A percentile compares a stretch with the other conserved stretches of the same genome.
Conservation (phyloP, 1,140 invertebrate species). For the Dryas iulia region DNA sequence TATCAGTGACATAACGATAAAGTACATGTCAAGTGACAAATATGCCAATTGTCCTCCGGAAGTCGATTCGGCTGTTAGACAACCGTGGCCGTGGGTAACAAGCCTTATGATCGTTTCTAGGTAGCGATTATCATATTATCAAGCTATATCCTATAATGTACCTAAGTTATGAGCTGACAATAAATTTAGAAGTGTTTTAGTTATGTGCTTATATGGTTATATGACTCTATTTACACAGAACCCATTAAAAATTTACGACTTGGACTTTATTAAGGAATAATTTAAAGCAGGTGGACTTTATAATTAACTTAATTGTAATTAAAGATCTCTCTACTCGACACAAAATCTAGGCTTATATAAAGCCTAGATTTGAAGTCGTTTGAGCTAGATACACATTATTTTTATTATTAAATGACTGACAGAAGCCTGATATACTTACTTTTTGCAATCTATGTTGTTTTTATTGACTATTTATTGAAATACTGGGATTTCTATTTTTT, state of each 20-base stretch:
- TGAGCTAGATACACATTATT: too few relatives aligned
- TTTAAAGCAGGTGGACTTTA: neutral
- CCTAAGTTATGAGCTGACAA: neutral
- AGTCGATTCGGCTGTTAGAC: slow-evolving; percentile 26
- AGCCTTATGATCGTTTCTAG: slow-evolving; percentile 15
- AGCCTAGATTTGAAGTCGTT: too few relatives aligned
- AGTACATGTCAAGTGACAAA: slow-evolving; percentile 47
- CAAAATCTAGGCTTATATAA: too few relatives aligned
- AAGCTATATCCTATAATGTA: neutral
- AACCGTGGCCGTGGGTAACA: slow-evolving; percentile 22
- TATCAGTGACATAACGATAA: neutral
- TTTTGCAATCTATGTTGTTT: too few relatives aligned
- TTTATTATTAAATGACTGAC: too few relatives aligned
- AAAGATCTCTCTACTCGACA: too few relatives aligned
- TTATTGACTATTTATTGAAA: too few relatives aligned
- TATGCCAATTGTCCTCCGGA: slow-evolving; percentile 58
- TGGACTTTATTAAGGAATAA: neutral
- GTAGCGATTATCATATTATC: slow-evolving; percentile 7
- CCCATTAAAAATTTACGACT: neutral
- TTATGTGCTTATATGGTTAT: neutral
- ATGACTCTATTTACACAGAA: neutral
- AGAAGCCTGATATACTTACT: too few relatives aligned
- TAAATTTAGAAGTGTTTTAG: neutral
- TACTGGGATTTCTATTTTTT: too few relatives aligned
- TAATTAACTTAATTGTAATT: neutral